Base-by-base conservation (phyloP, 2,888 invertebrate species). In the Theretra japonica region DNA sequence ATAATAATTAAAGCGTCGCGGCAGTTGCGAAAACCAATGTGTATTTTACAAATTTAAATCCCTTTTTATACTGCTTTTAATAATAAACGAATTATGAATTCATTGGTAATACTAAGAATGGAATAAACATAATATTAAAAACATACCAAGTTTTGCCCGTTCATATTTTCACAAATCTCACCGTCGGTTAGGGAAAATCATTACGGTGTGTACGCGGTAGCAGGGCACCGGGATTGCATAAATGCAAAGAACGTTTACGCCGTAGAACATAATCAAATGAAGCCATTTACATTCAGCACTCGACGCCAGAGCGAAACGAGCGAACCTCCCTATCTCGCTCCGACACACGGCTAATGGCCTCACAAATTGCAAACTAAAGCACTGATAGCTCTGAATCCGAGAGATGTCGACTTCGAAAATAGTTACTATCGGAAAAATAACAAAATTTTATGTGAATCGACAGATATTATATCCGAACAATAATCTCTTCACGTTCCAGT, bases 271-370 rank as follows among this genome's bases (percentile, higher is more conserved):
- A 91, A 92, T 90, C 89, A 92, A 93, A 93, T 93, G 92, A 92
- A 93, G 91, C 89, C 88, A 92, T 94, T 93, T 92, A 89, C 90
- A 93, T 93, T 93, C 93, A 90, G 84, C 84, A 83, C 85, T 84
- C 83, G 88, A 83, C 85, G 85, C 83, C 82, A 80, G 86, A 89
- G 82, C 82, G 80, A 86, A 78, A 78, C 81, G 79, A 78, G 81
- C 77, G 80, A 82, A 86, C 84, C 73, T 75, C 72, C 76, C 79
- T 79, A 76, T 90, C 92, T 85, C 89, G 62, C 84, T 91, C 89
- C 83, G 88, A 84, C 93, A 80, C 88, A 80, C 83, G 81, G 84
- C 80, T 92, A 92, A 93, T 91, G 88, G 89, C 89, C 86, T 89
- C 88, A 90, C 92, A 90, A 92, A 92, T 91, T 89, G 88, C 86